Conservation (phyloP, 2,113 vertebrate genomes). For the Phasianus colchicus region DNA sequence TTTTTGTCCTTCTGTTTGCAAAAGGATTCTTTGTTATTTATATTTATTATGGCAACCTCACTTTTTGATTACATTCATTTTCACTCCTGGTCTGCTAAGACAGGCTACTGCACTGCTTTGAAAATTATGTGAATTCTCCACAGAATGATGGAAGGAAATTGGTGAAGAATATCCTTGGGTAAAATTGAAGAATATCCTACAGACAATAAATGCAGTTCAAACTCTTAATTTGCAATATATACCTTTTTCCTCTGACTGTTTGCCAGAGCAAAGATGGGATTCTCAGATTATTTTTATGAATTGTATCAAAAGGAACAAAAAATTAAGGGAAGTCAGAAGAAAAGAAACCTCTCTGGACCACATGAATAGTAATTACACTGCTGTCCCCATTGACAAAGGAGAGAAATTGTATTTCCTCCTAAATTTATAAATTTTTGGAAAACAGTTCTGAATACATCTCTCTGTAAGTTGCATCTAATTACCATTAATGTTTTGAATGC, state of each 20-base stretch:
- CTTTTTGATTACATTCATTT: background rate
- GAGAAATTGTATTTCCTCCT: background rate
- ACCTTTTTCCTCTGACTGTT: background rate
- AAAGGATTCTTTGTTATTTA: background rate
- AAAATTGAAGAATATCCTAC: no score
- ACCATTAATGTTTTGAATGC: background rate
- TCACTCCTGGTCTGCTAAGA: background rate
- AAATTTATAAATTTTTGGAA: background rate
- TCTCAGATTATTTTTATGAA: background rate
- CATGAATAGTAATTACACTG: background rate
- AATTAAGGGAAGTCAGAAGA: background rate
- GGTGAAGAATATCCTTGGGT: no score
- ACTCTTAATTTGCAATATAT: background rate
- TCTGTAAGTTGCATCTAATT: background rate
- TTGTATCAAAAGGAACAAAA: background rate
- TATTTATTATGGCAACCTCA: background rate
- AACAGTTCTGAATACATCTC: background rate
- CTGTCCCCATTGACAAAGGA: background rate
- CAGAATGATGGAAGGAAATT: background rate
- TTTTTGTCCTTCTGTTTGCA: background rate
- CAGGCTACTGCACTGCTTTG: background rate
- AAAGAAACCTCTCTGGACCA: background rate
- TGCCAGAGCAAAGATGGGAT: background rate
- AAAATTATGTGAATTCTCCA: rapidly evolving
- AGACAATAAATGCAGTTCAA: background rate